These are phyloP conservation scores for Andrena bicolor DNA, from an alignment of 2,888 invertebrate genomes.

Conservation along the genomic window DNA sequence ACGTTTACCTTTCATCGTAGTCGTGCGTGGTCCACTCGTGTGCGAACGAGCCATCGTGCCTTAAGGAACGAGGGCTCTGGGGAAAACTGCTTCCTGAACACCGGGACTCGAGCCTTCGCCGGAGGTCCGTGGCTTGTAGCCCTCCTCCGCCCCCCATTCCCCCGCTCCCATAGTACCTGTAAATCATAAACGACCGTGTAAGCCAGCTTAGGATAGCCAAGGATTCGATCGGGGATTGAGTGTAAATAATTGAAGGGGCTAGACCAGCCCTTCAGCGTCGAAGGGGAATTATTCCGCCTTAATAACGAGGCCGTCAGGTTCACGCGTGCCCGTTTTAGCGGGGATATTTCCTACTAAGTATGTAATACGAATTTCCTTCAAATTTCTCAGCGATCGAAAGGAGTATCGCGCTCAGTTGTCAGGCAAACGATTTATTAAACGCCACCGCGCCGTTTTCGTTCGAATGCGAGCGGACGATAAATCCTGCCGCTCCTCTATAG, in stretches of 20 bases:
- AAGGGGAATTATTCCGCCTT: neutral
- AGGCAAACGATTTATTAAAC: neutral
- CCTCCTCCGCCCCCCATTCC: conserved; percentile 85
- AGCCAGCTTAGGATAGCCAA: neutral
- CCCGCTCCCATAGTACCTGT: conserved; percentile 85
- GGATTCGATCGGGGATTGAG: neutral
- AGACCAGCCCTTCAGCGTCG: neutral
- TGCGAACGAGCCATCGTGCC: conserved; percentile 70
- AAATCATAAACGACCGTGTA: conserved; percentile 42
- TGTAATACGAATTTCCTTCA: neutral
- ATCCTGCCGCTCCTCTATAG: conserved; percentile 9
- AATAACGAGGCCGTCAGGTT: too few relatives aligned
- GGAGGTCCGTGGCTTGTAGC: conserved; percentile 85
- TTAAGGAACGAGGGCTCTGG: conserved; percentile 70
- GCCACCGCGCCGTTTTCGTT: conserved; percentile 11
- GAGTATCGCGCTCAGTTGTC: neutral
- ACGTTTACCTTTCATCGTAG: conserved; percentile 76
- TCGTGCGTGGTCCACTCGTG: conserved; percentile 57
- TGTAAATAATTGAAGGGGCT: conserved; percentile 13
- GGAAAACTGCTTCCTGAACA: conserved; percentile 73
- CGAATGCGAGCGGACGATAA: conserved; percentile 33
- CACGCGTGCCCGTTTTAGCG: neutral
- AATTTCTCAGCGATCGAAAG: neutral
- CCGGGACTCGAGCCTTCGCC: conserved; percentile 81
- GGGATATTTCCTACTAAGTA: too few relatives aligned